Evolutionary conservation across 2,113 vertebrate genomes (phyloP), one percentile per base, ranked within the genome.

Genomic region (Cairina moschata): DNA sequence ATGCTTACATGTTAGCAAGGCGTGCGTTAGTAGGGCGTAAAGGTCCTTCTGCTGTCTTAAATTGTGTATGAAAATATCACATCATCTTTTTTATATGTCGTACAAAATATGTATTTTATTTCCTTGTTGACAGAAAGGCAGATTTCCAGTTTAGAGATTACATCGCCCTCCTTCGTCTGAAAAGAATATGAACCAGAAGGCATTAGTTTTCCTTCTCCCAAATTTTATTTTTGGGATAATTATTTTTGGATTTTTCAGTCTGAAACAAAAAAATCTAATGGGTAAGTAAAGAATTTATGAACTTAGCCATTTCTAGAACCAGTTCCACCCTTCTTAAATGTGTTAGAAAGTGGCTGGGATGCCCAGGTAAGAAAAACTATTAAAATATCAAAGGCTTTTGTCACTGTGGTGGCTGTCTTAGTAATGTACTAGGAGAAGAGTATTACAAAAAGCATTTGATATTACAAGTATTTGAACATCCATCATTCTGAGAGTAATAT

Each of bases 161-260:
- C 68, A 0, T 34, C 75, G 20, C 67, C 79, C 71, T 88, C 34
- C 50, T 86, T 93, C 68, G 52, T 77, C 66, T 65, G 86, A 86
- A 75, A 89, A 84, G 74, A 96, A 85, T 38, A 97, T 96, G 95
- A 96, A 95, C 31, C 88, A 82, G 55, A 97, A 96, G 55, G 29
- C 89, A 32, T 72, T 97, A 56, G 9, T 94, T 93, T 91, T 96
- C 40, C 84, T 97, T 73, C 74, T 96, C n/a, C 68, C 93, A 34
- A 93, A 94, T 86, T 81, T 86, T 54, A 17, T 97, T 87, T 46
- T 97, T 82, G 89, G 90, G 18, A n/a, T 93, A 23, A 79, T 96
- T 90, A 71, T 96, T 87, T 73, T 76, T 3, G 88, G 89, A 1
- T 76, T 96, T 84, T 86, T 96, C 54, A 91, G 3, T 72, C 91